Conservation (phyloP, 1,140 invertebrate genomes). For the Heliothis virescens region DNA sequence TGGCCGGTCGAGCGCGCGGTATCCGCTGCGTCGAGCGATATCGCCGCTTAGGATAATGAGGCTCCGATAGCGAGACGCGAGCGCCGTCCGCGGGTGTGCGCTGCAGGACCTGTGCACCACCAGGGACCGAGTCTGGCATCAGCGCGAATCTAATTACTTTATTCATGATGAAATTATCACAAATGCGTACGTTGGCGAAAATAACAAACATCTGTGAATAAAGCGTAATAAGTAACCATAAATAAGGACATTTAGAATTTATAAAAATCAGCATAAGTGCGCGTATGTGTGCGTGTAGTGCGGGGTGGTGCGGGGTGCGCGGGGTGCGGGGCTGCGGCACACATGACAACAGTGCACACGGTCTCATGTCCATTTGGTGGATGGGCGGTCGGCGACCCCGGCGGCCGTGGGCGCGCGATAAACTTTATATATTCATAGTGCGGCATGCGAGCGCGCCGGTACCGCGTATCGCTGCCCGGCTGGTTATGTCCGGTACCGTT, state of each 20-base stretch:
- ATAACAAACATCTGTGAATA: too few relatives aligned
- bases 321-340: conserved; percentile 37
- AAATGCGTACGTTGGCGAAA: too few relatives aligned
- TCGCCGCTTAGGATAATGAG: too few relatives aligned
- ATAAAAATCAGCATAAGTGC: conserved; percentile 40
- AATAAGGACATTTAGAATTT: conserved; percentile 11
- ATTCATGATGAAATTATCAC: too few relatives aligned
- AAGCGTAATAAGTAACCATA: too few relatives aligned
- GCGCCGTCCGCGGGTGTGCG: too few relatives aligned
- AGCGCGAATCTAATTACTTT: too few relatives aligned
- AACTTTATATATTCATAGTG: conserved; percentile 59
- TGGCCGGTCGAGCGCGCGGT: too few relatives aligned
- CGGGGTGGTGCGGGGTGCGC: conserved; percentile 32
- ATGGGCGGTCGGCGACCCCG: conserved; percentile 59
- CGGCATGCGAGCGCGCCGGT: conserved; percentile 43
- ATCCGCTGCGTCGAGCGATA: too few relatives aligned
- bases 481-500: conserved; percentile 60
- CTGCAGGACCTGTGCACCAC: too few relatives aligned
- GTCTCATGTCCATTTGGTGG: conserved; percentile 53
- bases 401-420: conserved; percentile 59
- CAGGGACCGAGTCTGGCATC: too few relatives aligned
- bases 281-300: conserved; percentile 24
- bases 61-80: too few relatives aligned
- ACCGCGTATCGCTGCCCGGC: conserved; percentile 40
- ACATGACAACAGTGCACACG: conserved; percentile 51